Conservation (phyloP, 2,797 vertebrate genomes). For the Varecia variegata region DNA sequence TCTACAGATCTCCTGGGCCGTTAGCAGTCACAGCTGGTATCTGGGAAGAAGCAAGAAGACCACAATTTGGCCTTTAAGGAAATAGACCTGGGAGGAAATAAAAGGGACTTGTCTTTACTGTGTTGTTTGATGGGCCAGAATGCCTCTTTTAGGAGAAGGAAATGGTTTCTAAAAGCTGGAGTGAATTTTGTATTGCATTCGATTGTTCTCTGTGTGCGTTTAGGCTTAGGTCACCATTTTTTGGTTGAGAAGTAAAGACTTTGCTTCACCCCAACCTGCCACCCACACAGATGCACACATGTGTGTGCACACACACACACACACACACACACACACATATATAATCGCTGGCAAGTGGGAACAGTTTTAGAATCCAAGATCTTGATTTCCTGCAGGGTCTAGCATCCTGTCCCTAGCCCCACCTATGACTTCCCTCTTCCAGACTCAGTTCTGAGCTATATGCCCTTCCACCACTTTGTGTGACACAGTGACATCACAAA, state of each 20-base stretch:
- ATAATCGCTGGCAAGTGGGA: not conserved
- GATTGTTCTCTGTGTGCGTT: not conserved
- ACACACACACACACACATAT: rapidly evolving
- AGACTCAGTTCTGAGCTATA: not conserved
- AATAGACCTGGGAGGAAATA: not conserved
- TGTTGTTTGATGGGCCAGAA: not conserved
- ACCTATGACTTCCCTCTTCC: not conserved
- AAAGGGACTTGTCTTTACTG: not conserved
- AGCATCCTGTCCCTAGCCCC: not conserved
- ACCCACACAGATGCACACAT: not conserved
- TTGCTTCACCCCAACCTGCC: not conserved
- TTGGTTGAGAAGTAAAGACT: not conserved
- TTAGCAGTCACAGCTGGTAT: not conserved
- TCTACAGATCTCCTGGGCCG: not conserved
- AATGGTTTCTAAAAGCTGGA: not conserved
- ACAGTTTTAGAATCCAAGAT: not conserved
- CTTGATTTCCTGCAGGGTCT: not conserved
- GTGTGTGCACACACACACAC: not conserved
- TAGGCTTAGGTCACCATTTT: not conserved
- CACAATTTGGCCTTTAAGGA: constrained; percentile 7
- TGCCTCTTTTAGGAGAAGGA: not conserved
- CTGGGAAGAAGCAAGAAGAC: not conserved
- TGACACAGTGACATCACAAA: not conserved
- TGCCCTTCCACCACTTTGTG: too few relatives aligned
- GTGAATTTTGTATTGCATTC: not conserved